These are phyloP conservation scores for Sialis fuliginosa DNA, from an alignment of 2,888 invertebrate species.

Conservation along the genomic window DNA sequence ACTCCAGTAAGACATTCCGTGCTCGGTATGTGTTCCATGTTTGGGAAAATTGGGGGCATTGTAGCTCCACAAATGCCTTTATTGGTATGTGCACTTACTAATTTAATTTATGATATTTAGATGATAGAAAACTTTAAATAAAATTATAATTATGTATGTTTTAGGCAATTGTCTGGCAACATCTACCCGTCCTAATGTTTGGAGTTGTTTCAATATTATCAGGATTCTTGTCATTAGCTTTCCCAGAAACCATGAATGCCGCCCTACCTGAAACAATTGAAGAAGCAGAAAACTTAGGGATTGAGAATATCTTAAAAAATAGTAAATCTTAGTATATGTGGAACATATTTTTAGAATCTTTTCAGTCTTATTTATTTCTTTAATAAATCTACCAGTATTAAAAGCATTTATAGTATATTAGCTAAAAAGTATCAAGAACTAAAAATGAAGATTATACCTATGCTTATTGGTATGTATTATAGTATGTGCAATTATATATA, in stretches of 20 bases:
- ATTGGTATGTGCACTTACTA: slow-evolving; percentile 29
- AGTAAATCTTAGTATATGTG: too few relatives aligned
- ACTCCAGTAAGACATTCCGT: slow-evolving; percentile 41
- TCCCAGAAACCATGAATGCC: slow-evolving; percentile 51
- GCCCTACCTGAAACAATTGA: slow-evolving; percentile 49
- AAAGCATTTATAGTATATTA: too few relatives aligned
- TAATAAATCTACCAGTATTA: too few relatives aligned
- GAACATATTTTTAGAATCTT: too few relatives aligned
- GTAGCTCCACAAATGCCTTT: slow-evolving; percentile 50
- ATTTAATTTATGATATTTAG: too few relatives aligned
- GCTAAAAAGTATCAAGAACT: too few relatives aligned
- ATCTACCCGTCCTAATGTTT: slow-evolving; percentile 40
- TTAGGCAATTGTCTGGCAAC: slow-evolving; percentile 22
- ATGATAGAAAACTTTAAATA: too few relatives aligned
- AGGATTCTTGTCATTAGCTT: slow-evolving; percentile 38
- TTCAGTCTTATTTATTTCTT: too few relatives aligned
- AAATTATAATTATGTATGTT: slow-evolving; percentile 2
- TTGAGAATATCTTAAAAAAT: too few relatives aligned
- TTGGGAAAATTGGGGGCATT: slow-evolving; percentile 44
- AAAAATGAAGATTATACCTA: too few relatives aligned
- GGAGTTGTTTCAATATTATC: slow-evolving; percentile 40
- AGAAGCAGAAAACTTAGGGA: slow-evolving; percentile 39
- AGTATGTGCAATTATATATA: too few relatives aligned
- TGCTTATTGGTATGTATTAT: too few relatives aligned
- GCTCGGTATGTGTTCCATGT: slow-evolving; percentile 45